Base-by-base conservation (phyloP, 2,797 vertebrate genomes). In the Premnoplex brunnescens region DNA sequence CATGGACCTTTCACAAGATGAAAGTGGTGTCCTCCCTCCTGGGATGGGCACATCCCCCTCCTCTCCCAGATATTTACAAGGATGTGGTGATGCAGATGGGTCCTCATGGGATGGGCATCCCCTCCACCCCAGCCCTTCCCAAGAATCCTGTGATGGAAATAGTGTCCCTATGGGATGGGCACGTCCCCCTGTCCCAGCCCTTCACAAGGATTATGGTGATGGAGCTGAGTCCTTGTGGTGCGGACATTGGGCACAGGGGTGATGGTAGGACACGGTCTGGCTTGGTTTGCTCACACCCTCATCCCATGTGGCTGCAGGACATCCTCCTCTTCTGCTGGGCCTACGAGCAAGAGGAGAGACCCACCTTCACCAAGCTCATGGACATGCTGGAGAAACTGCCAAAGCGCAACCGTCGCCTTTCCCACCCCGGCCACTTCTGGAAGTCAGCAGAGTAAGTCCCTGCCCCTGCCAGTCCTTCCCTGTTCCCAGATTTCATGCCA, bases 371-470 rank as follows among this genome's bases (percentile, higher is more conserved):
- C 97, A 99, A 99, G 97, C 98, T 99, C 96, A 99, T 99, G 98
- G 99, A 99, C 96, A 99, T 99, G 98, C 98, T 99, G 98, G 99
- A 99, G 98, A 99, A 99, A 98, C 98, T 99, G 98, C 99, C 99
- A 97, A 99, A 99, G 98, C 98, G 99, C 97, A 99, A 99, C 97
- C 99, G 99, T 43, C 99, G 99, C 97, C 99, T 99, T 93, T 99
- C 99, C 92, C 99, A 99, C 97, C 99, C 99, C 0, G 99, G 99
- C 44, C 99, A 99, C 98, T 99, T 99, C 98, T 99, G 99, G 99
- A 99, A 99, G 98, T 99, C 99, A 94, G 99, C 99, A 97, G 99
- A 99, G 99, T 99, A 98, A 98, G 99, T 99, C 43, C 18, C 28
- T n/a, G 32, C 3, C 17, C 21, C 23, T 9, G 17, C 36, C 20